These are phyloP conservation scores for Vultur gryphus DNA, from an alignment of 2,797 vertebrate genomes.

Conservation along the genomic window DNA sequence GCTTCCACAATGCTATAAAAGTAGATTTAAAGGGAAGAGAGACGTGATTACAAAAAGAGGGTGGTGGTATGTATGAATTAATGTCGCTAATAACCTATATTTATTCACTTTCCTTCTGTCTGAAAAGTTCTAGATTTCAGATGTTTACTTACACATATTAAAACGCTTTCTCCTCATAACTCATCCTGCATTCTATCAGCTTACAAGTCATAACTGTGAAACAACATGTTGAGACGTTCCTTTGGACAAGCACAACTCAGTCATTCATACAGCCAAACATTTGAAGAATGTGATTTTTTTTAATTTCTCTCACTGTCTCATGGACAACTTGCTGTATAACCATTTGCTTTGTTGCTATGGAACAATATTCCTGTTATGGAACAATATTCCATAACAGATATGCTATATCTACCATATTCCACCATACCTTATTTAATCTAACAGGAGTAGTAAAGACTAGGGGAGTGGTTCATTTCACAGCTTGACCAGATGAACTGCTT, in stretches of 20 bases:
- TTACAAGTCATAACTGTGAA: not conserved
- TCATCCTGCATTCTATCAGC: not conserved
- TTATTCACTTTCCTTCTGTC: not conserved
- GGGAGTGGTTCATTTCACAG: not conserved
- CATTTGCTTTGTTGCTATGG: not conserved
- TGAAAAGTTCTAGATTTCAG: not conserved
- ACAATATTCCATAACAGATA: too few relatives aligned
- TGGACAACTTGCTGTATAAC: not conserved
- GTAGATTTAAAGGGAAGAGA: not conserved
- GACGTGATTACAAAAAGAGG: not conserved
- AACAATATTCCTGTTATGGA: not conserved
- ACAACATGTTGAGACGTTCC: not conserved
- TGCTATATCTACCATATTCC: not conserved
- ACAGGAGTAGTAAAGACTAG: not conserved
- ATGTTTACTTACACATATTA: not conserved
- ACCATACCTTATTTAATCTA: not conserved
- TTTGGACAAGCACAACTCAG: not conserved
- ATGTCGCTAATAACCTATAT: not conserved
- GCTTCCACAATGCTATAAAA: not conserved
- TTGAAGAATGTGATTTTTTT: not conserved
- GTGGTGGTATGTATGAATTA: not conserved
- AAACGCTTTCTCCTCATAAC: not conserved
- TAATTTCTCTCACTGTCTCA: not conserved
- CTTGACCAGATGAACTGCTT: not conserved
- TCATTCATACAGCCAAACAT: not conserved